Evolutionary conservation across 2,113 vertebrate genomes (phyloP), one percentile per base, ranked within the genome.

Genomic region (Marmota monax): DNA sequence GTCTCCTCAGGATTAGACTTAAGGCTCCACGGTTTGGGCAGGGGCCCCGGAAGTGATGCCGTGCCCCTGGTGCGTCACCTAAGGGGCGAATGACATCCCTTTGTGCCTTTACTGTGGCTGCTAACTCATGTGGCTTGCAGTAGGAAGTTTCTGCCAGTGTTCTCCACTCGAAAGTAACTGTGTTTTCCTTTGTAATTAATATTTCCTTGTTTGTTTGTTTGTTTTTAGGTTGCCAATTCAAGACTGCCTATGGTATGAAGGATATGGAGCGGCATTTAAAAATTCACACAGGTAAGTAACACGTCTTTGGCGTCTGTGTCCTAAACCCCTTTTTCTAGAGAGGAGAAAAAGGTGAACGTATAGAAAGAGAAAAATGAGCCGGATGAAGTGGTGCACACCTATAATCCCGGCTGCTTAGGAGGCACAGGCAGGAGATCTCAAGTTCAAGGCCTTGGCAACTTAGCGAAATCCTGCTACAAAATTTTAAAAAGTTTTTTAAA

Each of bases 191-290:
- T 73, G 17, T 42, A 37, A 29, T 14, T 16, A 2, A 53, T 77
- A 32, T 73, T 27, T 34, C 39, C 22, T 92, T 45, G 27, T 5
- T 67, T 92, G 84, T 53, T 34, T 45, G 32, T 63, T 80, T 42
- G 23, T 56, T 96, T 92, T 18, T 96, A 99, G 99, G 99, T 96
- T 99, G 99, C 98, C 99, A 99, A 48, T 99, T 99, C 98, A 99
- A 99, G 98, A 99, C 99, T 0, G 99, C 99, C 77, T 99, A 99
- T 48, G 99, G 99, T 23, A 99, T 99, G 98, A 99, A 99, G 98
- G 99, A 99, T 96, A 99, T 99, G 99, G 99, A 99, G 72, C 98
- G 99, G 0, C 99, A 99, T 65, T 98, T 99, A 82, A 99, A 99
- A 97, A 99, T 99, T 0, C 99, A 99, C 98, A 99, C 99, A 0